Evolutionary conservation across 2,113 vertebrate species (phyloP).

Genomic region (Takifugu flavidus): DNA sequence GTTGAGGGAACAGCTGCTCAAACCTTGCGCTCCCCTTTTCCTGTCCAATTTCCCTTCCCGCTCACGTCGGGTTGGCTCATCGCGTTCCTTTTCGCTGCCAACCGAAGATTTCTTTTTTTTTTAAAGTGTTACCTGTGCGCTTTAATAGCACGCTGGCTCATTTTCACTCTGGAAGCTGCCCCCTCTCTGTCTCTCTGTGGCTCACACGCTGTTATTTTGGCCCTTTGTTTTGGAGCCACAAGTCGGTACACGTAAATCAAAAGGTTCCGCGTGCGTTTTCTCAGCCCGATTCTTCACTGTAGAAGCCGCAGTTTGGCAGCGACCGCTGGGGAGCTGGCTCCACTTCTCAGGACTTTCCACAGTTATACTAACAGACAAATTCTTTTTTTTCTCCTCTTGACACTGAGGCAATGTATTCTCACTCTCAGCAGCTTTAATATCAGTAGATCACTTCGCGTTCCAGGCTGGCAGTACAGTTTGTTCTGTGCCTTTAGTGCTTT

Average conservation of each 20-base stretch:
- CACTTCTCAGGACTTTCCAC: constrained; percentile 61
- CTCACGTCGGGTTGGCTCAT: background rate
- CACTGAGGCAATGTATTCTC: constrained; percentile 33
- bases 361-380: constrained; percentile 64
- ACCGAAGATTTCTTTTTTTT: background rate
- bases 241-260: constrained; percentile 63
- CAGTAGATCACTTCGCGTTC: constrained; percentile 60
- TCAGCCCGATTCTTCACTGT: constrained; percentile 52
- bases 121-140: background rate
- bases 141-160: constrained; percentile 2
- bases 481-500: too few species aligned
- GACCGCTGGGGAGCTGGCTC: constrained; percentile 42
- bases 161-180: constrained; percentile 13
- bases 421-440: constrained; percentile 59
- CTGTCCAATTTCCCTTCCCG: background rate
- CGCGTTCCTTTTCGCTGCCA: background rate
- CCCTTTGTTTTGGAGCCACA: constrained; percentile 60
- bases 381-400: constrained; percentile 57
- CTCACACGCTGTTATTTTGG: constrained; percentile 47
- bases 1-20: constrained; percentile 63
- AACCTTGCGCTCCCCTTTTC: constrained; percentile 32
- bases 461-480: background rate
- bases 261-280: constrained; percentile 59
- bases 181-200: constrained; percentile 7
- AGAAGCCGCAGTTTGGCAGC: constrained; percentile 56